Evolutionary conservation across 2,797 vertebrate species (phyloP), one percentile per base, ranked within the genome.

Genomic region (Syngnathus acus): DNA sequence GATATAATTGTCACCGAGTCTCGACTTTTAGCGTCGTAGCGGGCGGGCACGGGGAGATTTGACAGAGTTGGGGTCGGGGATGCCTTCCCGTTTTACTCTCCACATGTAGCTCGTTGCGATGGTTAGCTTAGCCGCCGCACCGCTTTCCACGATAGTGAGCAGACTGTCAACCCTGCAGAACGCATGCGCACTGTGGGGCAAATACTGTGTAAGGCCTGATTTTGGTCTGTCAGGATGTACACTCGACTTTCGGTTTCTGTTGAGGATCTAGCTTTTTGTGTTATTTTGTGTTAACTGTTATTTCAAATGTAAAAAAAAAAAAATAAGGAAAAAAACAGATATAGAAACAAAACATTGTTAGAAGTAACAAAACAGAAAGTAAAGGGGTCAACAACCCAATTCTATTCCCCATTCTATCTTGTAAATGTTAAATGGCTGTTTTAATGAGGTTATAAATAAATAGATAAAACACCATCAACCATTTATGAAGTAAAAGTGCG

Each of bases 81-180:
- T 86, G 82, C 68, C 86, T 90, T 62, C 89, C 88, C 86, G 89
- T 86, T 87, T 86, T 85, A 89, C 87, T 89, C 91, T 91, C 92
- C 92, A 93, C 92, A 93, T 93, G 92, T 91, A 93, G 86, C 87
- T 87, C 76, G 78, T 76, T 79, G 67, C 85, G 79, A 78, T 81
- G 83, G 78, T 85, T 90, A 89, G 86, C 88, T 87, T 87, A 87
- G 66, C 66, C 48, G 59, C 48, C 76, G 75, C 59, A 75, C 73
- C 80, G 80, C 86, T 89, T 82, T 89, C 87, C 83, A 88, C 87
- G 81, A 84, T 83, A 82, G 81, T 81, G 78, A 81, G 71, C 77
- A 77, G 73, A 68, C 75, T 76, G 85, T 89, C 82, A 89, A 88
- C 89, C 82, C 83, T 91, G 86, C 90, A 84, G 89, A 73, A 78